phyloP scores from a whole-genome alignment of 2,113 vertebrate species.

The Tor tambroides region DNA sequence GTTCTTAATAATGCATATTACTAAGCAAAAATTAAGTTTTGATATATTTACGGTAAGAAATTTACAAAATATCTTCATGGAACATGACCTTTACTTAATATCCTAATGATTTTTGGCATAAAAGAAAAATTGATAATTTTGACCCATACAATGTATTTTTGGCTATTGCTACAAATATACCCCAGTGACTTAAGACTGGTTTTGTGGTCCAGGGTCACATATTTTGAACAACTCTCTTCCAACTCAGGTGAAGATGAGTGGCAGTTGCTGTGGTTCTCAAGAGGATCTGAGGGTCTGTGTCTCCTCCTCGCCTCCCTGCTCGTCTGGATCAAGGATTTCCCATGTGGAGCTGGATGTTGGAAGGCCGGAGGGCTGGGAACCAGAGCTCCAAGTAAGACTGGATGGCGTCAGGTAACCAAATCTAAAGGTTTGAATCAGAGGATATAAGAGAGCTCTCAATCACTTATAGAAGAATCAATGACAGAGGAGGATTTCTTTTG shows the following conservation, averaged over 20 bases:
- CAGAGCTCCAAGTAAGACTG: conserved; percentile 61
- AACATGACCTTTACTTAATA: no score
- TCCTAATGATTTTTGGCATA: no score
- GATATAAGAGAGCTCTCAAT: conserved; percentile 43
- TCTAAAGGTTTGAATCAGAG: conserved; percentile 69
- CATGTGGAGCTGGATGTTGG: conserved; percentile 74
- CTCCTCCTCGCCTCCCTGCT: conserved; percentile 54
- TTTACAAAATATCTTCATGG: no score
- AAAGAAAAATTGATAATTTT: no score
- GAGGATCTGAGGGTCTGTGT: conserved; percentile 46
- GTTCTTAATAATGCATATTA: no score
- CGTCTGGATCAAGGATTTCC: conserved; percentile 81
- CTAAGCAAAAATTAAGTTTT: no score
- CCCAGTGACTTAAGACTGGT: no score
- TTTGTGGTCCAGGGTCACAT: no score
- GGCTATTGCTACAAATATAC: no score
- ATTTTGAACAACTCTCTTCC: neutral
- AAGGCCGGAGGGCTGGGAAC: conserved; percentile 58
- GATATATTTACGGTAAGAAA: no score
- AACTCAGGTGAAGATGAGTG: neutral
- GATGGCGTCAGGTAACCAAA: conserved; percentile 86
- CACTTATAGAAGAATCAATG: neutral
- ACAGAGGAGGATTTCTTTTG: conserved; percentile 6
- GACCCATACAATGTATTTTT: no score
- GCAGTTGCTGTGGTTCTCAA: conserved; percentile 31